These are phyloP conservation scores for Spialia ferax DNA, from an alignment of 2,888 invertebrate genomes.

Conservation along the genomic window DNA sequence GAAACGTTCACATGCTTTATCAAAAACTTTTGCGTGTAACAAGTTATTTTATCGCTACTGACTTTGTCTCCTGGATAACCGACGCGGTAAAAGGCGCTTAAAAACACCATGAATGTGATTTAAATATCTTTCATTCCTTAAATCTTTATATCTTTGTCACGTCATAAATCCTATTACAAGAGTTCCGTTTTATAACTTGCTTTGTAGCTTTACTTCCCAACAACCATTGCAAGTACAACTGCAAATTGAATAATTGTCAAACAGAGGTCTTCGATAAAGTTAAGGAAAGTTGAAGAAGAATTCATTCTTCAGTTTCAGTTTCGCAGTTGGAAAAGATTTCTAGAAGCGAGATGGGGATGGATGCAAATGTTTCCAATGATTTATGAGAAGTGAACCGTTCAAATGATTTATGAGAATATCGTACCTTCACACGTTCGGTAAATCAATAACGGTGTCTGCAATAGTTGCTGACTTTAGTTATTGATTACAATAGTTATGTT, in stretches of 20 bases:
- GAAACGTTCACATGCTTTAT: too few relatives aligned
- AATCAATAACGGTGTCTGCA: not conserved
- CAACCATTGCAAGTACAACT: not conserved
- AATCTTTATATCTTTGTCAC: too few relatives aligned
- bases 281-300: not conserved
- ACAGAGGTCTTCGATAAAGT: not conserved
- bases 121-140: too few relatives aligned
- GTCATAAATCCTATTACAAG: not conserved
- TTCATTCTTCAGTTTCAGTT: not conserved
- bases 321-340: not conserved
- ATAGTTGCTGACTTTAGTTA: not conserved
- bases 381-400: conserved; percentile 3
- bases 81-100: too few relatives aligned
- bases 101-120: not conserved
- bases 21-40: too few relatives aligned
- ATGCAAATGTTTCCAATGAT: not conserved
- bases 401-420: conserved; percentile 12
- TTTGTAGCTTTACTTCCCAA: too few relatives aligned
- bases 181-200: too few relatives aligned
- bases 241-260: not conserved
- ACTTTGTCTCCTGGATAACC: too few relatives aligned
- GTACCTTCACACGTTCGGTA: not conserved
- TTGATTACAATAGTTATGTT: not conserved
- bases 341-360: not conserved
- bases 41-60: too few relatives aligned